A percentile compares a stretch with the other conserved stretches of the same genome.
phyloP scores from a whole-genome alignment of 2,113 vertebrate genomes.

The Sminthopsis crassicaudata region DNA sequence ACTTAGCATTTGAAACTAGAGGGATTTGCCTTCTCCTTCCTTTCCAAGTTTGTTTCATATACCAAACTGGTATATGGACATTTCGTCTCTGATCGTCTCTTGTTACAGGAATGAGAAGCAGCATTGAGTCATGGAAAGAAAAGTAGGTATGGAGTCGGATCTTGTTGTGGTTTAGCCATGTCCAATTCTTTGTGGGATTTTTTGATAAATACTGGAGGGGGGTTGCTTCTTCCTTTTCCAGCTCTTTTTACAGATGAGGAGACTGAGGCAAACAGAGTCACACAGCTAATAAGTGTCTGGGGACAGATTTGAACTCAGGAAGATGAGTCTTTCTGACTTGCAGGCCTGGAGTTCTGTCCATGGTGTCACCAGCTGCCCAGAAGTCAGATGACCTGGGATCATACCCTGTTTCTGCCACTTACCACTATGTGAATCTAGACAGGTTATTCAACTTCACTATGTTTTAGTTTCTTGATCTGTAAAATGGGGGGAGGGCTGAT shows the following conservation, averaged over 20 bases:
- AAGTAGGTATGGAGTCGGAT: not conserved
- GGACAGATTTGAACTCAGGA: not conserved
- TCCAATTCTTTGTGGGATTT: not conserved
- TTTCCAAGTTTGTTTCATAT: not conserved
- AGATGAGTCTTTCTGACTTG: not conserved
- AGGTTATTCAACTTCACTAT: not conserved
- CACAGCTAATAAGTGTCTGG: not conserved
- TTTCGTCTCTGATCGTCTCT: not conserved
- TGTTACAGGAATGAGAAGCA: not conserved
- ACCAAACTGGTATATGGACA: not conserved
- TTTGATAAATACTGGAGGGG: not conserved
- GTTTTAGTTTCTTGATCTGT: not conserved
- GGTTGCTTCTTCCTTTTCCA: not conserved
- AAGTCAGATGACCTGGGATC: not conserved
- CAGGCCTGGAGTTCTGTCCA: not conserved
- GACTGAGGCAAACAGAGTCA: not conserved
- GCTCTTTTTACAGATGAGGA: not conserved
- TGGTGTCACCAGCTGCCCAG: not conserved
- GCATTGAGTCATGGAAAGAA: not conserved
- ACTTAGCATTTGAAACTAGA: not conserved
- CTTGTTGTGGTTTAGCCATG: not conserved
- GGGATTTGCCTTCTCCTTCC: not conserved
- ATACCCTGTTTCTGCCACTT: not conserved
- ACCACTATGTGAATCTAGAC: not conserved
- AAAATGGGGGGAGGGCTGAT: not conserved